These are phyloP conservation scores for Sceliomorpha sp. DNA, from an alignment of 2,888 invertebrate species.

Conservation along the genomic window DNA sequence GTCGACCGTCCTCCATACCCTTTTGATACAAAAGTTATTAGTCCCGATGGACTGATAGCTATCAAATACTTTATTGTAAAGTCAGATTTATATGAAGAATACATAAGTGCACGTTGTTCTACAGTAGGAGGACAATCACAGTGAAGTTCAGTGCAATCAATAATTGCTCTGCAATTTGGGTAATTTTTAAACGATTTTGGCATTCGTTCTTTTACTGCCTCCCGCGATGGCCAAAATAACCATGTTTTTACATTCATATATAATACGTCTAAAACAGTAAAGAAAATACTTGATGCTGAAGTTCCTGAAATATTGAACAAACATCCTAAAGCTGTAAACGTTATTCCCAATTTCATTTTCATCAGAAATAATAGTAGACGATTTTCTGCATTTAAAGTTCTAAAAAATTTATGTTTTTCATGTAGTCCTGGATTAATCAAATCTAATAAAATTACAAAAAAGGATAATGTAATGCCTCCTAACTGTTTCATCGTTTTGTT, in stretches of 20 bases:
- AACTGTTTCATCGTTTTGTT: conserved; percentile 3
- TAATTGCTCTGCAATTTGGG: too few species aligned
- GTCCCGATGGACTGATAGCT: conserved; percentile 52
- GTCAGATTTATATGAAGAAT: conserved; percentile 44
- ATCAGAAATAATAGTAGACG: too few species aligned
- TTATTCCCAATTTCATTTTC: too few species aligned
- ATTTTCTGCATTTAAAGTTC: too few species aligned
- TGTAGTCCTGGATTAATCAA: background rate
- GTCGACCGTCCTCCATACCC: conserved; percentile 56
- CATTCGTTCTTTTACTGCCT: too few species aligned
- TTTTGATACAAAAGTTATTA: conserved; percentile 58
- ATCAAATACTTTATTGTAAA: conserved; percentile 54
- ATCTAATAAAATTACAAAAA: conserved; percentile 6
- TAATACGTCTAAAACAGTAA: background rate
- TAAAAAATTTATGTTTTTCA: too few species aligned
- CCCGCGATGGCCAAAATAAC: background rate
- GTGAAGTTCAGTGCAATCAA: conserved; percentile 39
- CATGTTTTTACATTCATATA: background rate
- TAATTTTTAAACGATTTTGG: too few species aligned
- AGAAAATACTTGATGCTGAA: background rate
- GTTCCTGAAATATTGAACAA: background rate
- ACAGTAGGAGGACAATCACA: conserved; percentile 29
- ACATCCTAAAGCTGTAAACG: background rate
- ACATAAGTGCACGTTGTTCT: conserved; percentile 46
- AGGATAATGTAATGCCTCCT: background rate